Percentiles rank a stretch among this genome's conserved stretches.
phyloP scores from a whole-genome alignment of 1,140 invertebrate species.

The Muscidifurax raptorellus region DNA sequence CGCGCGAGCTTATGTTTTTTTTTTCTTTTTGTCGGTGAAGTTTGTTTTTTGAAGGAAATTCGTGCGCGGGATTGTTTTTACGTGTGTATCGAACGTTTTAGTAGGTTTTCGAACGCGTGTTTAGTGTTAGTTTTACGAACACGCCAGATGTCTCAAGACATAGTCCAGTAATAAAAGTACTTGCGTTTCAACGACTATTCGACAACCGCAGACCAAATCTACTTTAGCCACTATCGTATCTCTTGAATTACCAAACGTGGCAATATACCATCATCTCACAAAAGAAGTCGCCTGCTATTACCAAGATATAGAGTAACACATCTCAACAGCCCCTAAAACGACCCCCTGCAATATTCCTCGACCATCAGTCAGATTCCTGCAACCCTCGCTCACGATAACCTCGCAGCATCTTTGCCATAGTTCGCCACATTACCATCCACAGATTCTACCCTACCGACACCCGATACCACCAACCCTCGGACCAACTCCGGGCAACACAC shows the following conservation, averaged over 20 bases:
- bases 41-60: too few species aligned
- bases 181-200: too few species aligned
- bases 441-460: not conserved
- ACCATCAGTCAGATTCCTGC: not conserved
- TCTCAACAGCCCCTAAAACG: not conserved
- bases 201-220: not conserved
- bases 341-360: not conserved
- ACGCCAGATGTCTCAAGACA: too few species aligned
- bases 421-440: not conserved
- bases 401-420: not conserved
- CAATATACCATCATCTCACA: not conserved
- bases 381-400: not conserved
- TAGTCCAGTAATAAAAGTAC: too few species aligned
- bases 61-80: too few species aligned
- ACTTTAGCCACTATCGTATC: not conserved
- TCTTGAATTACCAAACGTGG: not conserved
- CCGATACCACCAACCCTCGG: not conserved
- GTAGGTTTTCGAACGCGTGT: too few species aligned
- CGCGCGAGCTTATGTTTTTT: not conserved
- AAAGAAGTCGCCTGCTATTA: not conserved
- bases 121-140: too few species aligned
- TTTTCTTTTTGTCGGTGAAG: too few species aligned
- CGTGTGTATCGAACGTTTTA: not conserved
- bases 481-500: not conserved
- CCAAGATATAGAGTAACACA: not conserved